Evolutionary conservation across 2,113 vertebrate species (phyloP).

Genomic region (Mirounga angustirostris): DNA sequence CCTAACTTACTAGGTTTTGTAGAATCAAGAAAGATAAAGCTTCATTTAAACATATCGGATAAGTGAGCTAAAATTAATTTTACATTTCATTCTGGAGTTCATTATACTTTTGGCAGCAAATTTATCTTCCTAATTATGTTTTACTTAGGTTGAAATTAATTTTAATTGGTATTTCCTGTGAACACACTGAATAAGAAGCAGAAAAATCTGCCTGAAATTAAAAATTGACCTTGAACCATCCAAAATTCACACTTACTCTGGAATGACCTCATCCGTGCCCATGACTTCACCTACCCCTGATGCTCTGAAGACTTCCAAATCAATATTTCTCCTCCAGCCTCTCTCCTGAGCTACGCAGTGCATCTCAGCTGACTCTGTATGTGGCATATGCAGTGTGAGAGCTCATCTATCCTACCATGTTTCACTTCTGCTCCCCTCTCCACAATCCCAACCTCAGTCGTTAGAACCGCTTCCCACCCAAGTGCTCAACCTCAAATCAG

Average conservation of each 20-base stretch:
- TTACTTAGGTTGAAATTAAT: slow-evolving; percentile 81
- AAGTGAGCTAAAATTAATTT: slow-evolving; percentile 72
- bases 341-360: not conserved
- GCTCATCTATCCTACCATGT: not conserved
- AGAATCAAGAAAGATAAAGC: slow-evolving; percentile 53
- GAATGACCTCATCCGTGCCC: not conserved
- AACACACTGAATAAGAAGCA: slow-evolving; percentile 66
- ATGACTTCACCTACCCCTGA: not conserved
- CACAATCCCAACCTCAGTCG: not conserved
- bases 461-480: not conserved
- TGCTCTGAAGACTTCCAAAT: not conserved
- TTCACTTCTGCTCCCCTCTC: not conserved
- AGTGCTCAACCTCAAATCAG: not conserved
- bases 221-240: slow-evolving; percentile 73
- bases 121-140: slow-evolving; percentile 82
- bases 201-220: slow-evolving; percentile 68
- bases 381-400: not conserved
- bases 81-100: slow-evolving; percentile 76
- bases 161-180: slow-evolving; percentile 80
- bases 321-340: not conserved
- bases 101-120: slow-evolving; percentile 82
- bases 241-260: not conserved
- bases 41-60: slow-evolving; percentile 46
- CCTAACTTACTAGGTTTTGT: not conserved
- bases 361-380: not conserved